Base-by-base conservation (phyloP, 2,797 vertebrate species). In the Chiroxiphia lanceolata region DNA sequence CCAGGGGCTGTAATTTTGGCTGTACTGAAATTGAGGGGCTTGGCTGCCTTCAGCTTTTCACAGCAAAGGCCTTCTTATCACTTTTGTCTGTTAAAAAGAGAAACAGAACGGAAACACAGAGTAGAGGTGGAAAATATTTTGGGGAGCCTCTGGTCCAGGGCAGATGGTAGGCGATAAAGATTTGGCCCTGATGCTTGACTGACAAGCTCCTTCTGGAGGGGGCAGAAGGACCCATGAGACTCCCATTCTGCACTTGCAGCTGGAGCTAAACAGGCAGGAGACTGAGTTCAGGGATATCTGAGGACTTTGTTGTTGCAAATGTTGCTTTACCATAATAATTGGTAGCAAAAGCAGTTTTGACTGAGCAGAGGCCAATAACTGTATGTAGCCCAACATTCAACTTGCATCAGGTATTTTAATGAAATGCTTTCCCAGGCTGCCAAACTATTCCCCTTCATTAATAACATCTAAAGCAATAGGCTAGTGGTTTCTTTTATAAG, bases 401-500 rank as follows among this genome's bases (percentile, higher is more conserved):
- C 20, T 70, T 60, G 42, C 31, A 42, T 3, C 33, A 61, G 15
- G 11, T 75, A 33, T 50, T 95, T 80, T 83, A 15, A 77, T 47
- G 33, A 85, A 93, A 36, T 54, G 38, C 26, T n/a, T 93, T 87
- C 29, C 34, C 53, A 87, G n/a, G 51, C 54, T 4, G 11, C 64
- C 61, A 60, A 69, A 47, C 18, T 48, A 15, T 64, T 88, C 19
- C 38, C 6, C 22, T 67, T 84, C 23, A 27, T 72, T 86, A 87
- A 63, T 51, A 81, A 57, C 31, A 38, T 68, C 15, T 68, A 77
- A 87, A 85, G 45, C 56, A 91, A 65, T 8, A 93, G 42, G 11
- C 40, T 19, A 69, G 69, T 78, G 78, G 75, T 51, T 94, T 93
- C 67, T 89, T 89, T 87, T 74, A 31, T 60, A 89, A 74, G n/a